A percentile compares a stretch with the other conserved stretches of the same genome.
phyloP scores from a whole-genome alignment of 1,140 invertebrate species.

The Holcopasites calliopsidis region DNA sequence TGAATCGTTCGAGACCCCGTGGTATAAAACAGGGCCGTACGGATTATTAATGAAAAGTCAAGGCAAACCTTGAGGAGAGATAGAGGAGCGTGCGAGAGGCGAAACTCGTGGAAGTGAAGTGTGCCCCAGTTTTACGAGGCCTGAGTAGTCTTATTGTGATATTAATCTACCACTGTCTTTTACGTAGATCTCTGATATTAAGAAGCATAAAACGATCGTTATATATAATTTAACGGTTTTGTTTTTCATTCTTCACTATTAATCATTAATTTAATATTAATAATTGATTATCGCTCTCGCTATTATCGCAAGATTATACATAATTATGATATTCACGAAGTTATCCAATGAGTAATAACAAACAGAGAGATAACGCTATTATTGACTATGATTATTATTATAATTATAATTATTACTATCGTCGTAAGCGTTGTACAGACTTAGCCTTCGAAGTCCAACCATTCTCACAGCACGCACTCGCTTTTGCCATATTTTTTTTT shows the following conservation, averaged over 20 bases:
- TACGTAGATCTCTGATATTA: constrained; percentile 80
- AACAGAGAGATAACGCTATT: constrained; percentile 45
- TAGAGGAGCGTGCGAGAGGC: constrained; percentile 1
- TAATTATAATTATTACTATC: neutral
- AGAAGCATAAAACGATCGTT: constrained; percentile 72
- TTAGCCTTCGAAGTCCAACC: constrained; percentile 35
- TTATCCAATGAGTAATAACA: constrained; percentile 38
- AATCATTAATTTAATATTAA: constrained; percentile 66
- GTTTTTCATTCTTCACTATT: constrained; percentile 60
- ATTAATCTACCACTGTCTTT: constrained; percentile 80
- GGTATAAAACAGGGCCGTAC: constrained; percentile 40
- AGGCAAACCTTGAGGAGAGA: constrained; percentile 33
- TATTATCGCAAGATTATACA: constrained; percentile 52
- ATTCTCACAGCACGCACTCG: constrained; percentile 25
- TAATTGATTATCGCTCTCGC: constrained; percentile 58
- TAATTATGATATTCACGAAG: constrained; percentile 52
- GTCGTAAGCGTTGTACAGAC: constrained; percentile 52
- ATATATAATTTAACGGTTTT: constrained; percentile 37
- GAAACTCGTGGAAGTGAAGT: constrained; percentile 53
- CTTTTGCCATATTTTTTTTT: neutral
- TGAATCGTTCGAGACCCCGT: constrained; percentile 47
- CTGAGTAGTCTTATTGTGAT: constrained; percentile 81
- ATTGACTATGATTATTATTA: constrained; percentile 52
- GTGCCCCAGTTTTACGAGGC: constrained; percentile 76
- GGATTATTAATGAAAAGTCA: constrained; percentile 57